These are phyloP conservation scores for Drosophila grimshawi DNA, from an alignment of 1,140 invertebrate species.

Conservation along the genomic window DNA sequence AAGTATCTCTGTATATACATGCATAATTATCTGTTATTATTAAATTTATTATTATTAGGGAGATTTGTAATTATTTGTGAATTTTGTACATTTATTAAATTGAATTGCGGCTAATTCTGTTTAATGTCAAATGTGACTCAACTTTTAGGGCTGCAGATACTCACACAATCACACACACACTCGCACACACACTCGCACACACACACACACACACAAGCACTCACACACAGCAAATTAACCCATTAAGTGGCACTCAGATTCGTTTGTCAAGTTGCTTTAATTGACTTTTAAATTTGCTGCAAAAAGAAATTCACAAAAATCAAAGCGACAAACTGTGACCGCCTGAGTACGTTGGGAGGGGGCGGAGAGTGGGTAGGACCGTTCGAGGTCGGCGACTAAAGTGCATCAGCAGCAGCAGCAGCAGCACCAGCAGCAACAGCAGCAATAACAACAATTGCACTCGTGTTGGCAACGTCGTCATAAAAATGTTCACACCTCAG, in stretches of 20 bases:
- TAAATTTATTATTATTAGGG: slow-evolving; percentile 26
- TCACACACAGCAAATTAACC: slow-evolving; percentile 69
- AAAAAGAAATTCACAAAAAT: slow-evolving; percentile 62
- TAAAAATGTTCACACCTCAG: slow-evolving; percentile 77
- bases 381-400: slow-evolving; percentile 33
- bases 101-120: slow-evolving; percentile 68
- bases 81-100: slow-evolving; percentile 47
- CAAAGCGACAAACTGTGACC: slow-evolving; percentile 71
- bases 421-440: slow-evolving; percentile 26
- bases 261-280: slow-evolving; percentile 79
- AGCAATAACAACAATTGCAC: slow-evolving; percentile 70
- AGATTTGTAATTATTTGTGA: slow-evolving; percentile 43
- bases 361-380: neutral
- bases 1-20: too few species aligned
- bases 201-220: slow-evolving; percentile 24
- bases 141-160: slow-evolving; percentile 7
- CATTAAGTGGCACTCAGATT: slow-evolving; percentile 75
- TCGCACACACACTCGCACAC: neutral
- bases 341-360: neutral
- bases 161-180: slow-evolving; percentile 15
- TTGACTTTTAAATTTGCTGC: slow-evolving; percentile 79
- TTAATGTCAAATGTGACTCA: slow-evolving; percentile 45
- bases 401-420: slow-evolving; percentile 51
- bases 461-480: slow-evolving; percentile 51
- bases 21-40: slow-evolving; percentile 15